Percentiles rank a stretch among this genome's conserved stretches.
Conservation (phyloP, 2,113 vertebrate genomes). For the Mohoua ochrocephala region DNA sequence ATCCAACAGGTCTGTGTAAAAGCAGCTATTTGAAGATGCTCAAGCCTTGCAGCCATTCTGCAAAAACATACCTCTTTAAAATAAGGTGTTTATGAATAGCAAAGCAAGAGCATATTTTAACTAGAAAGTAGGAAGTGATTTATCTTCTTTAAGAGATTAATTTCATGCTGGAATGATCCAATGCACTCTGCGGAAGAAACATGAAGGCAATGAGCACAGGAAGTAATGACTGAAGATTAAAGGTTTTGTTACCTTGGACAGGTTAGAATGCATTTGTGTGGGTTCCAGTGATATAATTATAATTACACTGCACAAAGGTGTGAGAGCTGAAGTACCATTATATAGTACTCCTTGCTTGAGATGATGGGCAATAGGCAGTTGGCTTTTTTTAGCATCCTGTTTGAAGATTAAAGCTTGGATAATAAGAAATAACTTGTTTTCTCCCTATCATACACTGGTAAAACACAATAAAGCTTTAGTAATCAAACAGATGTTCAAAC, state of each 20-base stretch:
- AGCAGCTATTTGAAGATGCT: not conserved
- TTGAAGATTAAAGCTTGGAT: constrained; percentile 33
- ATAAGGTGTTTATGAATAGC: not conserved
- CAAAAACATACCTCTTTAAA: not conserved
- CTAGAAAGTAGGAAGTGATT: not conserved
- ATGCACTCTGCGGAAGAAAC: not conserved
- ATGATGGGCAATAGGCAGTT: not conserved
- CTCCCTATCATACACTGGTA: not conserved
- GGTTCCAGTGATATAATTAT: constrained; percentile 10
- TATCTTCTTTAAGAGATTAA: not conserved
- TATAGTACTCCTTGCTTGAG: not conserved
- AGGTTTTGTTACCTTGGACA: not conserved
- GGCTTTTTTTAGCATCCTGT: not conserved
- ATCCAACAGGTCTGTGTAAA: not conserved
- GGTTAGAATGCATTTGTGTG: constrained; percentile 1
- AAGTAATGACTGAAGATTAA: constrained; percentile 22
- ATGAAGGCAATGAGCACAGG: not conserved
- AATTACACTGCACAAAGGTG: not conserved
- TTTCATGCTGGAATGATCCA: not conserved
- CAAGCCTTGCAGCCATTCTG: not conserved
- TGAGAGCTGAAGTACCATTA: not conserved
- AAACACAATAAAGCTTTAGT: not conserved
- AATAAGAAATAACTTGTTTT: not conserved
- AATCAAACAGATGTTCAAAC: not conserved
- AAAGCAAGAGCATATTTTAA: not conserved